Conservation (phyloP, 2,113 vertebrate genomes). For the Epinephelus cyanopodus region DNA sequence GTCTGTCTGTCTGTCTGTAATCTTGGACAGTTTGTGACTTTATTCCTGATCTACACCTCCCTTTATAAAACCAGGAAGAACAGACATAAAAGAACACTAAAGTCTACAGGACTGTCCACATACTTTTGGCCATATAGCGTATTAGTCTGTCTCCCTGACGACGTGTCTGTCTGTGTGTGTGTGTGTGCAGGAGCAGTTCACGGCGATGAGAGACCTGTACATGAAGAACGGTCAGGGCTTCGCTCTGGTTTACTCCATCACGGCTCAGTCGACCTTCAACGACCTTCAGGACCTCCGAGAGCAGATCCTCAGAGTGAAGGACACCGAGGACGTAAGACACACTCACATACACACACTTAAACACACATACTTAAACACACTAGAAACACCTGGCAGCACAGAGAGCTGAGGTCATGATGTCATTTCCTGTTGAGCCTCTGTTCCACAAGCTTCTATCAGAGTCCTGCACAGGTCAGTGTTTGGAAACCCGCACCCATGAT, state of each 20-base stretch:
- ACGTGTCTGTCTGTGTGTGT: conserved; percentile 18
- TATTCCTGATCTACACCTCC: no score
- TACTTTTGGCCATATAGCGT: no score
- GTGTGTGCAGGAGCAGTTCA: conserved; percentile 77
- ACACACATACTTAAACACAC: not conserved
- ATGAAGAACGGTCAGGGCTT: conserved; percentile 84
- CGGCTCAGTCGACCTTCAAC: conserved; percentile 81
- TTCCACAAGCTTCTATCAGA: no score
- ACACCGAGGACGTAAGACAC: conserved; percentile 78
- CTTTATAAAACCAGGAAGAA: no score
- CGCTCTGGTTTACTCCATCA: conserved; percentile 81
- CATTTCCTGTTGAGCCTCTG: no score
- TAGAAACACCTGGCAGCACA: no score
- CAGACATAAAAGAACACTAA: no score
- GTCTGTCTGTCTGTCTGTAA: not conserved
- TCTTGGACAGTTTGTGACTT: not conserved
- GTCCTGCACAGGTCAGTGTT: no score
- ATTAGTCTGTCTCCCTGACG: not conserved
- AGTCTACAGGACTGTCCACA: no score
- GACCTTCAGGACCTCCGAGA: conserved; percentile 80
- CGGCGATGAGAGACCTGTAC: conserved; percentile 81
- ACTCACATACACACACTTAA: conserved; percentile 12
- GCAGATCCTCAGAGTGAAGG: conserved; percentile 81
- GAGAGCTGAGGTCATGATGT: no score
- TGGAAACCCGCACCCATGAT: no score